Evolutionary conservation across 2,113 vertebrate genomes (phyloP).

Genomic region (Aegotheles bennettii): DNA sequence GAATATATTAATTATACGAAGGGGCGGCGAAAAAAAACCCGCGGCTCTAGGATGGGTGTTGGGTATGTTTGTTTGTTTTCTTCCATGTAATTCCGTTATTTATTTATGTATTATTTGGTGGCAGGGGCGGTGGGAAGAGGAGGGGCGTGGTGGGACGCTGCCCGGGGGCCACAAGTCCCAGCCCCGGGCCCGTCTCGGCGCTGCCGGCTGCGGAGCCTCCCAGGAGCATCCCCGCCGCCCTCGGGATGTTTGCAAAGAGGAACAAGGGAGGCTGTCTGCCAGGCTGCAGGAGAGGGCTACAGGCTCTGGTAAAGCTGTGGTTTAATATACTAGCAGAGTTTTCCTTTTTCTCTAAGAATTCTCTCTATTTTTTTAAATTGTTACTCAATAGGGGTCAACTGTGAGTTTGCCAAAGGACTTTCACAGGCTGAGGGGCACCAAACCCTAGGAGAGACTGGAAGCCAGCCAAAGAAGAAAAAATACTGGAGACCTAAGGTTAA

Average conservation of each 20-base stretch:
- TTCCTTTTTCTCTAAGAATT: neutral
- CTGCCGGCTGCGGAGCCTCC: neutral
- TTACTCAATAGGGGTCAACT: neutral
- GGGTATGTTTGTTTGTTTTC: neutral
- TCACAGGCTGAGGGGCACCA: neutral
- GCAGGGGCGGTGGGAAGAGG: neutral
- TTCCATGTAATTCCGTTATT: neutral
- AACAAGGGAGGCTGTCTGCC: neutral
- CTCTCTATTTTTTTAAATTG: neutral
- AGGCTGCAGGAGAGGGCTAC: neutral
- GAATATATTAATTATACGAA: conserved; percentile 75
- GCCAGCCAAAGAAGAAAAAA: neutral
- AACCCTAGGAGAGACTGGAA: neutral
- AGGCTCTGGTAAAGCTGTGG: neutral
- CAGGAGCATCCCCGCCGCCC: neutral
- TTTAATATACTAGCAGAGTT: neutral
- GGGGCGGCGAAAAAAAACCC: neutral
- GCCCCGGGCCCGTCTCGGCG: neutral
- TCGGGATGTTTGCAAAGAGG: neutral
- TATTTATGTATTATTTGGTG: neutral
- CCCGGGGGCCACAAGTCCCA: neutral
- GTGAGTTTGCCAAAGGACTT: neutral
- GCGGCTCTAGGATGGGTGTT: neutral
- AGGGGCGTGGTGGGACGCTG: neutral
- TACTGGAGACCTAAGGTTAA: neutral